Evolutionary conservation across 2,797 vertebrate species (phyloP).

Genomic region (Siniperca undulata): DNA sequence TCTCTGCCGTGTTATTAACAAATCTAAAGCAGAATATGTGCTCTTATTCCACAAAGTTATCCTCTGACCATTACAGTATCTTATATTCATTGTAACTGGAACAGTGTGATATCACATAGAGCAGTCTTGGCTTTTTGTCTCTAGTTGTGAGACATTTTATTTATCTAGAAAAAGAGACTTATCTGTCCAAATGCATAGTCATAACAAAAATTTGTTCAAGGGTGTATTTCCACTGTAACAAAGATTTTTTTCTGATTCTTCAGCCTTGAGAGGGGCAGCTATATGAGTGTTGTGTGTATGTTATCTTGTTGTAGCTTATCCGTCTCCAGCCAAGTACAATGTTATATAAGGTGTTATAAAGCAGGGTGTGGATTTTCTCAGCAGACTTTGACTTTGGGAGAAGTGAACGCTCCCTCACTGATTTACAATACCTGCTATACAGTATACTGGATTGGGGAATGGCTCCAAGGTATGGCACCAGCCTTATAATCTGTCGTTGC

Average conservation of each 20-base stretch:
- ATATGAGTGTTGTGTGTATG: conserved; percentile 20
- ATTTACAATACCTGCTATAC: conserved; percentile 29
- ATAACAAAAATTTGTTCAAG: conserved; percentile 28
- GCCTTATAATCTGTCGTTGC: conserved; percentile 25
- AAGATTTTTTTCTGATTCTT: conserved; percentile 13
- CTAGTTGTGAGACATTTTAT: not conserved
- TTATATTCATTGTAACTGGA: not conserved
- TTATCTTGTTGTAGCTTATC: conserved; percentile 55
- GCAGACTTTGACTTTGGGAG: conserved; percentile 25
- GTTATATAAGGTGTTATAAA: conserved; percentile 72
- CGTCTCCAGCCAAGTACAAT: conserved; percentile 47
- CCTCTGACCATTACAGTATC: not conserved
- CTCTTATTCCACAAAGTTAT: not conserved
- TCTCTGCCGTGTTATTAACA: not conserved
- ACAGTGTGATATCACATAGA: not conserved
- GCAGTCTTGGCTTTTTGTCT: not conserved
- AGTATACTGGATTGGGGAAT: conserved; percentile 26
- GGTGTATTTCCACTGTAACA: not conserved
- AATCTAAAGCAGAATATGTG: not conserved
- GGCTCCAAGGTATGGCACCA: conserved; percentile 11
- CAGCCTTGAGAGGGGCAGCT: conserved; percentile 5
- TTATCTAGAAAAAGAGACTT: not conserved
- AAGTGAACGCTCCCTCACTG: conserved; percentile 11
- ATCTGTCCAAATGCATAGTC: conserved; percentile 10
- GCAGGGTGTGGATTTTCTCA: conserved; percentile 64